A percentile compares a stretch with the other conserved stretches of the same genome.
Evolutionary conservation across 2,113 vertebrate genomes (phyloP).

Genomic region (Platichthys flesus): DNA sequence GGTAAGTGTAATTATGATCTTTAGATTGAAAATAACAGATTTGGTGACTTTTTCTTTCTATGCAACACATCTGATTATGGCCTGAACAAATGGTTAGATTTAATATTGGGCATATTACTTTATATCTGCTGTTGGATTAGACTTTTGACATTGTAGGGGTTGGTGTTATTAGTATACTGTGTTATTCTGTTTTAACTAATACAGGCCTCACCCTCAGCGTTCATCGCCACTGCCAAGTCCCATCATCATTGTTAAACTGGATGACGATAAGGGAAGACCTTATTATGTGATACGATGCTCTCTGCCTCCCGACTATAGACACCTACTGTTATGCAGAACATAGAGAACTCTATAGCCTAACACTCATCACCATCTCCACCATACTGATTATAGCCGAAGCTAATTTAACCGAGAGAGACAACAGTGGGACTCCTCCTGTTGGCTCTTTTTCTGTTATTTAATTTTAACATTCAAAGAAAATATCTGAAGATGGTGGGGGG

Average conservation of each 20-base stretch:
- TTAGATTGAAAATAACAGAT: background rate
- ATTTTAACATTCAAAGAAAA: constrained; percentile 38
- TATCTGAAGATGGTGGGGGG: constrained; percentile 6
- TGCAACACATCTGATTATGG: background rate
- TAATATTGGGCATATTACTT: background rate
- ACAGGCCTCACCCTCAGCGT: background rate
- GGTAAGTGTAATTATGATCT: background rate
- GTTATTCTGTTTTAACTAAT: background rate
- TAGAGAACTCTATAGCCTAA: constrained; percentile 11
- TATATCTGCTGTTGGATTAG: background rate
- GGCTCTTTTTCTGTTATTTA: constrained; percentile 17
- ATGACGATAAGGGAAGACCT: constrained; percentile 32
- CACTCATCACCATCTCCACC: constrained; percentile 6
- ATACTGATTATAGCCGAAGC: constrained; percentile 50
- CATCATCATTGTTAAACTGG: constrained; percentile 26
- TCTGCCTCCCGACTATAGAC: constrained; percentile 39
- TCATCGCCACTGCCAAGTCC: constrained; percentile 14
- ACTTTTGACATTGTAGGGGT: background rate
- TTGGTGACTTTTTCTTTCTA: background rate
- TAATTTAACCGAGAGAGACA: constrained; percentile 38
- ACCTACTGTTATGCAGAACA: constrained; percentile 12
- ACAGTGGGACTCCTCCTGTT: background rate
- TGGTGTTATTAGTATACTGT: no score
- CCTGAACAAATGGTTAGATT: background rate
- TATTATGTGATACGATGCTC: constrained; percentile 44